Percentiles rank a stretch among this genome's conserved stretches.
phyloP scores from a whole-genome alignment of 2,113 vertebrate species.

The Calyptomena viridis region DNA sequence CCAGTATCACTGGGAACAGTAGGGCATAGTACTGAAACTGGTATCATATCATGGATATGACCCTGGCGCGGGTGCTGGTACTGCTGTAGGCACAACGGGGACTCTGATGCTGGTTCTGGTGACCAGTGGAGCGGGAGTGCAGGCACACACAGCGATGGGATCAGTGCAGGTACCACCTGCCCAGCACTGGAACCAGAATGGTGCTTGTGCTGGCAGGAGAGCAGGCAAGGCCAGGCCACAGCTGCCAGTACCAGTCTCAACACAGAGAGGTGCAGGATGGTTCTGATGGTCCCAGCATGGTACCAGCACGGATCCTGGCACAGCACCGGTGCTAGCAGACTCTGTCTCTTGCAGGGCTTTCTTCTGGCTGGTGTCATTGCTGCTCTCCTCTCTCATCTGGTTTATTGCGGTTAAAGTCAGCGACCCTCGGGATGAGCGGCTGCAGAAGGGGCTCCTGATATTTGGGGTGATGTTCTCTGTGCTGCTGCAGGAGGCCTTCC shows the following conservation, averaged over 20 bases:
- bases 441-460: conserved; percentile 75
- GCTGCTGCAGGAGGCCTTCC: conserved; percentile 77
- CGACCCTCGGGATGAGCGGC: conserved; percentile 4
- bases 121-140: not conserved
- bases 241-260: not conserved
- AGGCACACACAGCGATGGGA: not conserved
- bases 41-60: not conserved
- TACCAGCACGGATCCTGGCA: not conserved
- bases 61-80: not conserved
- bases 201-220: not conserved
- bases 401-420: conserved; percentile 76
- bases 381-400: conserved; percentile 79
- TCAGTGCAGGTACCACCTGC: not conserved
- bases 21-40: not conserved
- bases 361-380: conserved; percentile 79
- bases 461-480: conserved; percentile 79
- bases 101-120: not conserved
- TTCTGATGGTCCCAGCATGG: accelerated
- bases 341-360: conserved; percentile 68
- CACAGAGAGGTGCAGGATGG: not conserved
- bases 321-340: not conserved
- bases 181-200: not conserved
- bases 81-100: not conserved
- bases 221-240: accelerated
- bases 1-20: not conserved